A percentile compares a stretch with the other conserved stretches of the same genome.
These are phyloP conservation scores for Ancistrus triradiatus DNA, from an alignment of 2,113 vertebrate genomes.

Conservation along the genomic window DNA sequence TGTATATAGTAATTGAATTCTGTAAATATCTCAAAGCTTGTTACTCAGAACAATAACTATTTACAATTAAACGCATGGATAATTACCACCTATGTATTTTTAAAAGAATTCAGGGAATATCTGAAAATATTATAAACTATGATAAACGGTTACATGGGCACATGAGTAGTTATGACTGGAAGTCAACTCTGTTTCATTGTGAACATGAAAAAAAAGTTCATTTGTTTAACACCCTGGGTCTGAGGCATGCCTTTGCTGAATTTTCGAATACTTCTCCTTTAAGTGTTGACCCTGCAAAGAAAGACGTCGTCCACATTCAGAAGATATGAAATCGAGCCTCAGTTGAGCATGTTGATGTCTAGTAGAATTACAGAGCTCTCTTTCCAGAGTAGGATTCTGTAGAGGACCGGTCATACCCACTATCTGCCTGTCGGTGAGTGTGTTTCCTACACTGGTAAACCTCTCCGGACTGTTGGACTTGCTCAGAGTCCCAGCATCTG, in stretches of 20 bases:
- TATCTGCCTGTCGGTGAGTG: background rate
- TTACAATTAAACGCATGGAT: no score
- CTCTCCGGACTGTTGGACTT: constrained; percentile 7
- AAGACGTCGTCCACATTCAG: constrained; percentile 56
- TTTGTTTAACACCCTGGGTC: constrained; percentile 53
- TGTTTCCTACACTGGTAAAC: background rate
- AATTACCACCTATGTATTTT: no score
- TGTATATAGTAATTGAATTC: no score
- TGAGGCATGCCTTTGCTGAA: constrained; percentile 72
- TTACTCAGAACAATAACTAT: no score
- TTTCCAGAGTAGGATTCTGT: background rate
- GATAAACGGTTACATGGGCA: no score
- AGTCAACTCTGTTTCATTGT: no score
- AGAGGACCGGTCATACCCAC: background rate
- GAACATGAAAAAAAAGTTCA: no score
- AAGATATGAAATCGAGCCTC: constrained; percentile 4
- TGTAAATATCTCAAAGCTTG: no score
- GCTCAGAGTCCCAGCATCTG: background rate
- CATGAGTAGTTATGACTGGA: background rate
- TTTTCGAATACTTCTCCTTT: constrained; percentile 51
- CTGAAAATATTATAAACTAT: no score
- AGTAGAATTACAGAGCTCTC: background rate
- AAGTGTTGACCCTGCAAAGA: constrained; percentile 69
- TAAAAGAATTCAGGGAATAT: no score
- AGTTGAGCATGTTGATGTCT: constrained; percentile 1